Conservation (phyloP, 2,113 vertebrate species). For the Ciconia boyciana region DNA sequence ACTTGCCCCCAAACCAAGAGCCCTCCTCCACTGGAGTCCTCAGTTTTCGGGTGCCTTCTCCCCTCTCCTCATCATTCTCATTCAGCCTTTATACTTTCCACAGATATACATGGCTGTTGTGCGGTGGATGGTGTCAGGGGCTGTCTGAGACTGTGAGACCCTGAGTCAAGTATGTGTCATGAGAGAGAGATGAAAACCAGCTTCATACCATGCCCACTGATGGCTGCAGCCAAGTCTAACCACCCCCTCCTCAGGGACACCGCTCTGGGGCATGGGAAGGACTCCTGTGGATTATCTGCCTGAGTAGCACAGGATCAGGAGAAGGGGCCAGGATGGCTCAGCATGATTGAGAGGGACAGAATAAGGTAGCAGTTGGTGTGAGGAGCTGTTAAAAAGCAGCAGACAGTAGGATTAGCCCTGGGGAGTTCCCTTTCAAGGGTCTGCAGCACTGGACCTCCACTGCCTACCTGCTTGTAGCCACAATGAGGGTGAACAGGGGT, state of each 20-base stretch:
- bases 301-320: background rate
- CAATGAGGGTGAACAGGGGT: rapidly evolving
- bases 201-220: background rate
- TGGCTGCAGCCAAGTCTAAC: background rate
- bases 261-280: background rate
- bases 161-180: background rate
- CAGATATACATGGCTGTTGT: too few species aligned
- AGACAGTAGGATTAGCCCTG: background rate
- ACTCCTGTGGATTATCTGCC: background rate
- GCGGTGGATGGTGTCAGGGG: background rate
- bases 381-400: background rate
- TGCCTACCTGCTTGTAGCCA: background rate
- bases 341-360: background rate
- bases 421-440: background rate
- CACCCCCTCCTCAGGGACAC: background rate
- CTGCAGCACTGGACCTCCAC: background rate
- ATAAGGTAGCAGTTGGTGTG: background rate
- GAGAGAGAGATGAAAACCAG: background rate
- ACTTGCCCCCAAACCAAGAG: background rate
- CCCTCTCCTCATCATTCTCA: background rate
- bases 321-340: background rate
- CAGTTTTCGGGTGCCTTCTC: background rate
- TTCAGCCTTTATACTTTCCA: background rate
- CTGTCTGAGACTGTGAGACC: background rate
- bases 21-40: background rate